Evolutionary conservation across 37 sponge, comb jelly and placozoan genomes (phyloP).

Genomic region (Ianthella basta): DNA sequence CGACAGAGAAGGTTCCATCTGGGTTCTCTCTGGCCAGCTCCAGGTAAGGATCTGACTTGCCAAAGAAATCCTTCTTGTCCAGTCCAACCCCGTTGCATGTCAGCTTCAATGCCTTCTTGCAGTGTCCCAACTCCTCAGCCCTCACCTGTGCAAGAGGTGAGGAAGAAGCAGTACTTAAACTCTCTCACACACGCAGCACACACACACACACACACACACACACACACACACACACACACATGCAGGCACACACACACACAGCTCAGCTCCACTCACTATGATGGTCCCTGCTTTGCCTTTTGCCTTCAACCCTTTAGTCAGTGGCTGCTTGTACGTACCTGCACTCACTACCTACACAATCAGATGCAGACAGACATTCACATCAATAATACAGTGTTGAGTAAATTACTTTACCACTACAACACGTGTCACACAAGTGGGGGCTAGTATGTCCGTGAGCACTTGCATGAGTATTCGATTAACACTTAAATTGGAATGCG

Average conservation of each 20-base stretch:
- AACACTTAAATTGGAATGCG: no score
- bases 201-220: neutral
- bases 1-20: constrained; percentile 69
- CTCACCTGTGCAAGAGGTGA: constrained; percentile 46
- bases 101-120: constrained; percentile 31
- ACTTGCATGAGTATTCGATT: no score
- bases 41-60: constrained; percentile 84
- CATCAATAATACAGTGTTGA: neutral
- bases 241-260: constrained; percentile 16
- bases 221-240: neutral
- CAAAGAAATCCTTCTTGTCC: constrained; percentile 92
- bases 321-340: constrained; percentile 42
- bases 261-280: constrained; percentile 70
- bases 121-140: constrained; percentile 63
- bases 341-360: constrained; percentile 53
- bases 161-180: no score
- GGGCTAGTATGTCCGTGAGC: no score
- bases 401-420: neutral
- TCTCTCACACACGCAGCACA: no score
- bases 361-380: neutral
- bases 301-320: constrained; percentile 26
- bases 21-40: constrained; percentile 67
- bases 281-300: constrained; percentile 63
- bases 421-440: no score
- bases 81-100: constrained; percentile 53